phyloP scores from a whole-genome alignment of 2,888 invertebrate genomes.

The Trichacis sp. region DNA sequence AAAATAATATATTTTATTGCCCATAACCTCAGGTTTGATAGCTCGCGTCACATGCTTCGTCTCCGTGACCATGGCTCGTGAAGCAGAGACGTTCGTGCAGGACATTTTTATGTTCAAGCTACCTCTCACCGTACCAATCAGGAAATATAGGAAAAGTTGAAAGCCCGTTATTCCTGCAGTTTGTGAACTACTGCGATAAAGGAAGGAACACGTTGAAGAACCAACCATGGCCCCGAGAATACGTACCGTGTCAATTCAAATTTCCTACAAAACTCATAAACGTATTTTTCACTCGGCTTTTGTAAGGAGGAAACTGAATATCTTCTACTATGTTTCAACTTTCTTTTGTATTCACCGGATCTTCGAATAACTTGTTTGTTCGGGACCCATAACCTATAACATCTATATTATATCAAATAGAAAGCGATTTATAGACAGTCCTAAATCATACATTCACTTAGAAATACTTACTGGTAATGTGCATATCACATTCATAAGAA shows the following conservation, averaged over 20 bases:
- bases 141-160: conserved; percentile 50
- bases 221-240: conserved; percentile 22
- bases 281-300: conserved; percentile 8
- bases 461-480: too few relatives aligned
- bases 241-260: conserved; percentile 29
- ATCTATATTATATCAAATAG: too few relatives aligned
- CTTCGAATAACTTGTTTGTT: too few relatives aligned
- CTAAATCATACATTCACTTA: too few relatives aligned
- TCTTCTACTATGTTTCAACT: too few relatives aligned
- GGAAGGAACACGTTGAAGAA: conserved; percentile 24
- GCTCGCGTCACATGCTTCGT: conserved; percentile 7
- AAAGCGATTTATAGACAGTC: too few relatives aligned
- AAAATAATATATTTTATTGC: too few relatives aligned
- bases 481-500: too few relatives aligned
- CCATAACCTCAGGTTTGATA: too few relatives aligned
- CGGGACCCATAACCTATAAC: too few relatives aligned
- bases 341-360: too few relatives aligned
- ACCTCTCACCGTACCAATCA: conserved; percentile 42
- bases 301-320: too few relatives aligned
- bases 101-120: conserved; percentile 39
- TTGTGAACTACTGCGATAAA: conserved; percentile 45
- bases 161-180: conserved; percentile 47
- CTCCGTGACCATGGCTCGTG: conserved; percentile 30
- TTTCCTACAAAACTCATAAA: conserved; percentile 25
- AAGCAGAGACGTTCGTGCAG: conserved; percentile 32